A percentile compares a stretch with the other conserved stretches of the same genome.
Evolutionary conservation across 2,797 vertebrate genomes (phyloP).

Genomic region (Botia almorhae): DNA sequence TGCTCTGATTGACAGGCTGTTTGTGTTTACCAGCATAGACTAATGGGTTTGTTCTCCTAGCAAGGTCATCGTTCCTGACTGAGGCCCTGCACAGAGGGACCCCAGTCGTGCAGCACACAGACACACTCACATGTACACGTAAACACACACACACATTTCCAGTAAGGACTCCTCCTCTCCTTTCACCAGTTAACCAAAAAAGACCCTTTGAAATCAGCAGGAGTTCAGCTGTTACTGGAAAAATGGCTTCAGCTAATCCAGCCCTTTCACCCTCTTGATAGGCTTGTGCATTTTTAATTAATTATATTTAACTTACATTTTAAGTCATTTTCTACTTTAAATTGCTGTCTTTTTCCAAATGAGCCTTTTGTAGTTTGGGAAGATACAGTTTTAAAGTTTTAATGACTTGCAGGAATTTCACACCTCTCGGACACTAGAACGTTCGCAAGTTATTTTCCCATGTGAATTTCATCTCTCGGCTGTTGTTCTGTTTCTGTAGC

Average conservation of each 20-base stretch:
- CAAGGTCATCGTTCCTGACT: constrained; percentile 29
- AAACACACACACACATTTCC: constrained; percentile 51
- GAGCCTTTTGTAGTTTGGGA: not conserved
- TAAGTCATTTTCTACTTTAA: not conserved
- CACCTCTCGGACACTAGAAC: too few species aligned
- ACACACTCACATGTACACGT: constrained; percentile 13
- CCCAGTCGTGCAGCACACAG: constrained; percentile 54
- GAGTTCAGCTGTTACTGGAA: constrained; percentile 45
- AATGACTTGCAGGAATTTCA: too few species aligned
- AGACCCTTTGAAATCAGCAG: constrained; percentile 50
- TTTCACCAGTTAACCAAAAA: constrained; percentile 42
- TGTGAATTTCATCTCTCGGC: not conserved
- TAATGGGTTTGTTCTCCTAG: constrained; percentile 40
- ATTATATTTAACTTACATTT: not conserved
- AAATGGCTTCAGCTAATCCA: constrained; percentile 30
- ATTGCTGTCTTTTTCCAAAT: too few species aligned
- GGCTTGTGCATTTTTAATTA: not conserved
- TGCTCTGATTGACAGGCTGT: constrained; percentile 35
- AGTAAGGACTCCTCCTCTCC: constrained; percentile 47
- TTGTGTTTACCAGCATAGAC: constrained; percentile 39
- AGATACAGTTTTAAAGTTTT: not conserved
- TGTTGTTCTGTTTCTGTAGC: not conserved
- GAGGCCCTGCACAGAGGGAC: constrained; percentile 24
- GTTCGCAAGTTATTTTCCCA: too few species aligned
- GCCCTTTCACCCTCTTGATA: not conserved